Conservation (phyloP, 2,797 vertebrate genomes). For the Pseudochaenichthys georgianus region DNA sequence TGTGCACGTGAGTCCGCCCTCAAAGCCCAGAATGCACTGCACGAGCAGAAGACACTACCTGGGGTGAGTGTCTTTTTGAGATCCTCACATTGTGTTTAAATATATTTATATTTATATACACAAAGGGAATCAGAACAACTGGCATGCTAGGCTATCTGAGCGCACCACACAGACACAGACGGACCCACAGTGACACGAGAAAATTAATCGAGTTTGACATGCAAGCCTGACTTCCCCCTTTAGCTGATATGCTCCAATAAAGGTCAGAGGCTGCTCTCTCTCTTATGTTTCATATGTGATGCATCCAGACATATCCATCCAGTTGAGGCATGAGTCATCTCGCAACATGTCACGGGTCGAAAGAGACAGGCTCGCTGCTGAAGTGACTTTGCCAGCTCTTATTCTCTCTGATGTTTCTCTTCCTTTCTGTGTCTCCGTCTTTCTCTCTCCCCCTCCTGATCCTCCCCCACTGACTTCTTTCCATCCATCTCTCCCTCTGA, state of each 20-base stretch:
- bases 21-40: constrained; percentile 94
- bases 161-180: constrained; percentile 39
- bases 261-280: constrained; percentile 75
- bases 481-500: constrained; percentile 65
- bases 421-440: constrained; percentile 29
- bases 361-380: constrained; percentile 70
- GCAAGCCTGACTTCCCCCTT: constrained; percentile 69
- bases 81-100: constrained; percentile 19
- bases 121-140: constrained; percentile 27
- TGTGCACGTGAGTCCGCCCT: constrained; percentile 93
- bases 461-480: constrained; percentile 1
- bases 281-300: constrained; percentile 80
- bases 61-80: constrained; percentile 88
- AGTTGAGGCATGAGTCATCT: constrained; percentile 76
- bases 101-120: constrained; percentile 2
- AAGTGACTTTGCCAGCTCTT: constrained; percentile 70
- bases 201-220: constrained; percentile 75
- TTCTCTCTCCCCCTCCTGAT: neutral
- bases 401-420: constrained; percentile 69
- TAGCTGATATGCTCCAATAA: constrained; percentile 74
- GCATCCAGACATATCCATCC: constrained; percentile 81
- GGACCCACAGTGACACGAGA: constrained; percentile 42
- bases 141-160: constrained; percentile 38
- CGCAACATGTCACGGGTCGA: constrained; percentile 75
- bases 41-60: constrained; percentile 94